These are phyloP conservation scores for Seriola aureovittata DNA, from an alignment of 2,113 vertebrate genomes.

Conservation along the genomic window DNA sequence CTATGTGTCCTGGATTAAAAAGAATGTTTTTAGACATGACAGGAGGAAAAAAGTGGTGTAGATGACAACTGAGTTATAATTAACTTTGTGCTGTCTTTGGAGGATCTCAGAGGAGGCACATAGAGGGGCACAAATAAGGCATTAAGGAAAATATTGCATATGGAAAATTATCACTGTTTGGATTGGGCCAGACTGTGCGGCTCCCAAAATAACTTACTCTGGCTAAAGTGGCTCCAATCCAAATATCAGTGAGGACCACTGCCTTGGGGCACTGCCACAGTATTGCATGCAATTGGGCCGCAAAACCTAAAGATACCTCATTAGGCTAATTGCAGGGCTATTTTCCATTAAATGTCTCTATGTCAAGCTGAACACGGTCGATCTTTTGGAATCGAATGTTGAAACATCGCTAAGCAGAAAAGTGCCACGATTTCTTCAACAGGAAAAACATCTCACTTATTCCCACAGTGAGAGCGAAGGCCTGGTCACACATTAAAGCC, in stretches of 20 bases:
- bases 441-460: background rate
- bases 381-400: background rate
- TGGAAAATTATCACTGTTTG: conserved; percentile 50
- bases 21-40: background rate
- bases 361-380: background rate
- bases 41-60: background rate
- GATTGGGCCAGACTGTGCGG: conserved; percentile 4
- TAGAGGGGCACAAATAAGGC: conserved; percentile 30
- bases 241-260: conserved; percentile 48
- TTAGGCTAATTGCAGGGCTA: conserved; percentile 38
- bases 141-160: conserved; percentile 50
- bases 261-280: conserved; percentile 23
- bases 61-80: background rate
- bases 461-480: background rate
- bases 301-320: conserved; percentile 31
- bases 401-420: background rate
- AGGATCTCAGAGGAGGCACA: background rate
- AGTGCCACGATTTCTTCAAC: background rate
- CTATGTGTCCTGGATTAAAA: conserved; percentile 13
- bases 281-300: conserved; percentile 17
- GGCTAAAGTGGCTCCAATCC: conserved; percentile 39
- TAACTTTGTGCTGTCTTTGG: background rate
- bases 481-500: background rate
- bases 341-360: conserved; percentile 39
- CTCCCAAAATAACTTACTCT: conserved; percentile 63